phyloP scores from a whole-genome alignment of 2,888 invertebrate genomes.

The Poecilus cupreus region DNA sequence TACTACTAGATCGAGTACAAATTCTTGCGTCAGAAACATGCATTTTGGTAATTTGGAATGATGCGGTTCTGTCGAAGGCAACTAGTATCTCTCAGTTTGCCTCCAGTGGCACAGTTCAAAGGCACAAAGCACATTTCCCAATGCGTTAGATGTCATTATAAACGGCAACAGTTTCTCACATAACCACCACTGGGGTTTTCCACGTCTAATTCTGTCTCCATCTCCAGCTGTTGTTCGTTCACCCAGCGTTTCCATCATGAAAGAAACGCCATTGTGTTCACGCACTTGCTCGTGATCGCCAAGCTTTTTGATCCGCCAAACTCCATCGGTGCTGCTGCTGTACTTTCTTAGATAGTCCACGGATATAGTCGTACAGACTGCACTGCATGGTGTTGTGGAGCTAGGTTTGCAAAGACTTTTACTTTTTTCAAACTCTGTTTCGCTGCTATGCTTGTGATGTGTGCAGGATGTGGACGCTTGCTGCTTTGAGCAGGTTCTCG shows the following conservation, averaged over 20 bases:
- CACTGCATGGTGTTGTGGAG: neutral
- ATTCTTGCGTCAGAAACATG: neutral
- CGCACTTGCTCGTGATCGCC: conserved; percentile 7
- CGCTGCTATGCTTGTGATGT: conserved; percentile 7
- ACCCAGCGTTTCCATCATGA: neutral
- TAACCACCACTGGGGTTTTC: neutral
- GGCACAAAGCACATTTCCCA: conserved; percentile 35
- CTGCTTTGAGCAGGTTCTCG: neutral
- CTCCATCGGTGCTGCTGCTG: neutral
- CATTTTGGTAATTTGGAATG: too few species aligned
- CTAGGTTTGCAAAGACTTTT: neutral
- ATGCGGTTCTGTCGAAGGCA: neutral
- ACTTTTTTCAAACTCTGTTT: neutral
- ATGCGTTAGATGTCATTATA: conserved; percentile 42
- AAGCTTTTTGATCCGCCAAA: neutral
- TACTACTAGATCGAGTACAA: neutral
- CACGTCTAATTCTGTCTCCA: neutral
- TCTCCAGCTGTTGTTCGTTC: neutral
- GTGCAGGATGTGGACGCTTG: conserved; percentile 22
- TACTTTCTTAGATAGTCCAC: neutral
- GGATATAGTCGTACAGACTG: neutral
- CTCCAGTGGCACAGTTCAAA: conserved; percentile 1
- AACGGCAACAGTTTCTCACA: conserved; percentile 28
- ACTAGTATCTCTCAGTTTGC: neutral
- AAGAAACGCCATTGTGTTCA: neutral